Evolutionary conservation across 2,797 vertebrate genomes (phyloP).

Genomic region (Geotrypetes seraphini): DNA sequence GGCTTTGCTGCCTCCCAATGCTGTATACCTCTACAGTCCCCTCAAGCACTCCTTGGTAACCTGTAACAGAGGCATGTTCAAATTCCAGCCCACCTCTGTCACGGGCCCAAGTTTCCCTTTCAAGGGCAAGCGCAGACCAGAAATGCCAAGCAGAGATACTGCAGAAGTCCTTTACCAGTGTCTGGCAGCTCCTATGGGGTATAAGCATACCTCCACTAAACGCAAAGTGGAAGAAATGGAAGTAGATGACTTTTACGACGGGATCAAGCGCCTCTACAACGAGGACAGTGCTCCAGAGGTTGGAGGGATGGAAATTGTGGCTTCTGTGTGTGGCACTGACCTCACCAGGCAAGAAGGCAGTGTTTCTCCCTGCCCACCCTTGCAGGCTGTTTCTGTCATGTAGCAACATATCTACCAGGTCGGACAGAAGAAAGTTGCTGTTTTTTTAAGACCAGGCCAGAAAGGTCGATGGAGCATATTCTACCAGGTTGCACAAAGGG

Average conservation of each 20-base stretch:
- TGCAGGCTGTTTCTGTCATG: constrained; percentile 77
- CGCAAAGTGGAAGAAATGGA: constrained; percentile 96
- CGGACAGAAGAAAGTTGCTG: background rate
- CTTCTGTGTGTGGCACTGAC: constrained; percentile 47
- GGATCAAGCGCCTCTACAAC: constrained; percentile 91
- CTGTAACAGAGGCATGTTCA: constrained; percentile 55
- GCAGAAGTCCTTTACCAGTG: constrained; percentile 38
- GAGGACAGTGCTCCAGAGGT: constrained; percentile 69
- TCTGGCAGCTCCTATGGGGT: constrained; percentile 48
- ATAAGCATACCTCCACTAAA: constrained; percentile 77
- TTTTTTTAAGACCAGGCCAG: constrained; percentile 5
- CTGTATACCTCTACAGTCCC: constrained; percentile 93
- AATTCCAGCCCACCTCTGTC: constrained; percentile 52
- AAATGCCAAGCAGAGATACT: constrained; percentile 49
- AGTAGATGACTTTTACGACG: constrained; percentile 91
- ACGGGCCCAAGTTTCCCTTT: constrained; percentile 51
- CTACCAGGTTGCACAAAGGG: constrained; percentile 53
- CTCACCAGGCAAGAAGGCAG: constrained; percentile 59
- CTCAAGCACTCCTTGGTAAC: constrained; percentile 57
- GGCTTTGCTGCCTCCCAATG: constrained; percentile 81
- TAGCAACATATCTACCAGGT: constrained; percentile 33
- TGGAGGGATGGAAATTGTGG: constrained; percentile 37
- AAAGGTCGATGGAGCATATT: constrained; percentile 31
- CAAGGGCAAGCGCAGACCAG: constrained; percentile 50
- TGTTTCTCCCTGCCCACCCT: constrained; percentile 76